Percentiles rank a stretch among this genome's conserved stretches.
Evolutionary conservation across 2,113 vertebrate species (phyloP).

Genomic region (Lepus americanus): DNA sequence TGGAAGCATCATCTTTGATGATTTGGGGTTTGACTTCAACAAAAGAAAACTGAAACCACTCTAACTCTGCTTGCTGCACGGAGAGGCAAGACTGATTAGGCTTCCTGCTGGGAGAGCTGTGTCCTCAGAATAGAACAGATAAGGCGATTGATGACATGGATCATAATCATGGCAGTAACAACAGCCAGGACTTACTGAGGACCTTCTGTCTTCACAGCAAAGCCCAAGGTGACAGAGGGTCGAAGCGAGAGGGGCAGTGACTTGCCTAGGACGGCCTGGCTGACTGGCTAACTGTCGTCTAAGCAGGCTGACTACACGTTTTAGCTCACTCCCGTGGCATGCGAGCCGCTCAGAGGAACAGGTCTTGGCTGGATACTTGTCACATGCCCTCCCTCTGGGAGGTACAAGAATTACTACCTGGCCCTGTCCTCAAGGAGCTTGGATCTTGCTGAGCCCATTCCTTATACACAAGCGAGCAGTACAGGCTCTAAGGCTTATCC

Average conservation of each 20-base stretch:
- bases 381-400: not conserved
- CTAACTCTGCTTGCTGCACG: not conserved
- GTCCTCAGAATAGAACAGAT: not conserved
- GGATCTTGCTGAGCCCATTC: not conserved
- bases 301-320: not conserved
- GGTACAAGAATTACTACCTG: not conserved
- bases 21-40: not conserved
- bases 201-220: not conserved
- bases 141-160: not conserved
- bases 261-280: not conserved
- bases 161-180: not conserved
- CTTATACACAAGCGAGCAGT: rapidly evolving
- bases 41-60: not conserved
- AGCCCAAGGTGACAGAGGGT: no score
- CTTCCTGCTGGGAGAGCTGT: not conserved
- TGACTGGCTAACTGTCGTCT: not conserved
- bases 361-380: not conserved
- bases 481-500: not conserved
- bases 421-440: not conserved
- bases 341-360: not conserved
- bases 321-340: not conserved
- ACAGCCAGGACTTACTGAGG: not conserved
- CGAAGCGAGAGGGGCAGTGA: no score
- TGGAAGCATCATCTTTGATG: not conserved
- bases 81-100: not conserved